A percentile compares a stretch with the other conserved stretches of the same genome.
Evolutionary conservation across 2,113 vertebrate species (phyloP).

Genomic region (Zeus faber): DNA sequence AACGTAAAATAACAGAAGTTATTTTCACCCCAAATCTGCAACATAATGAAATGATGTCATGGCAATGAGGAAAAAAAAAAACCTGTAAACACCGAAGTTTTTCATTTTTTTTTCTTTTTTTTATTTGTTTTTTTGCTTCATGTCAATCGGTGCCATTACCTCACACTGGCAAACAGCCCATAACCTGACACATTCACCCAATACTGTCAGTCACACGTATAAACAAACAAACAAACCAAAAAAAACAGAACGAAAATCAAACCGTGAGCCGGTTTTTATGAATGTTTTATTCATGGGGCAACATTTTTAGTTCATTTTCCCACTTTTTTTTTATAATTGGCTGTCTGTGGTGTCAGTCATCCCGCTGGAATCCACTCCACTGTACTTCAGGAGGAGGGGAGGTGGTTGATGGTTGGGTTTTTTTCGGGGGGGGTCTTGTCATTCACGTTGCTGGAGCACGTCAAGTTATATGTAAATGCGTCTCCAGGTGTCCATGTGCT

Average conservation of each 20-base stretch:
- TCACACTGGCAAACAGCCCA: neutral
- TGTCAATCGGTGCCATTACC: no score
- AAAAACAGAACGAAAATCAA: slow-evolving; percentile 54
- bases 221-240: no score
- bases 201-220: slow-evolving; percentile 46
- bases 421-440: neutral
- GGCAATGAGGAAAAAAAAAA: no score
- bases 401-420: slow-evolving; percentile 8
- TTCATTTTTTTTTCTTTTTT: no score
- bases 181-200: slow-evolving; percentile 39
- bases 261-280: slow-evolving; percentile 28
- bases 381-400: slow-evolving; percentile 27
- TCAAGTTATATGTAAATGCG: neutral
- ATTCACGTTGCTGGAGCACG: neutral
- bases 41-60: no score
- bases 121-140: no score
- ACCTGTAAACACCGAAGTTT: no score
- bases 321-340: slow-evolving; percentile 56
- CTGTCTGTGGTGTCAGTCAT: slow-evolving; percentile 61
- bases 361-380: slow-evolving; percentile 8
- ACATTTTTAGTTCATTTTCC: slow-evolving; percentile 41
- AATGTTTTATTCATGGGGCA: slow-evolving; percentile 61
- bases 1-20: no score
- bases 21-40: no score
- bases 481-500: no score